These are phyloP conservation scores for Drosophila helvetica DNA, from an alignment of 2,888 invertebrate genomes.

Conservation along the genomic window DNA sequence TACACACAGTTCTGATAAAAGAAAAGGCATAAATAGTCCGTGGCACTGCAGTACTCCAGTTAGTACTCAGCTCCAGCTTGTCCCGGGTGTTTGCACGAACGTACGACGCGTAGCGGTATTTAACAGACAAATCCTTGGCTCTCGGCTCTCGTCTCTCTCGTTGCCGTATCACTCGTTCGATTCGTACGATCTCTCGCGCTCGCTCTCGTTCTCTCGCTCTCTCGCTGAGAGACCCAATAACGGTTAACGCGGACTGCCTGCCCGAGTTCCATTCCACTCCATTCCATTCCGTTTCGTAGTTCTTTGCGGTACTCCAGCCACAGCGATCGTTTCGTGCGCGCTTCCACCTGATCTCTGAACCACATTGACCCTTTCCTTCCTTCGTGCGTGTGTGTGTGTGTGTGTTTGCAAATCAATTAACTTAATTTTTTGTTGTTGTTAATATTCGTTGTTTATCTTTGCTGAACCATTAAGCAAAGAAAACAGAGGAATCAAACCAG, in stretches of 20 bases:
- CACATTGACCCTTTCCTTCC: background rate
- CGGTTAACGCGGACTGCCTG: constrained; percentile 1
- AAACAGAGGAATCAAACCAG: constrained; percentile 10
- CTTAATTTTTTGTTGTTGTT: constrained; percentile 12
- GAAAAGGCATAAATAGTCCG: constrained; percentile 67
- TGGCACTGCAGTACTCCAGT: constrained; percentile 26
- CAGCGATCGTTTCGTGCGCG: constrained; percentile 12
- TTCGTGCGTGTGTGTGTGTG: constrained; percentile 10
- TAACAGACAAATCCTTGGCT: constrained; percentile 23
- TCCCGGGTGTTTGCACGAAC: constrained; percentile 14
- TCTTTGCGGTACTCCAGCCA: background rate
- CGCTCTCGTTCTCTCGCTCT: constrained; percentile 7
- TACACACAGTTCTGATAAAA: constrained; percentile 35
- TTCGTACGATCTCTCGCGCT: constrained; percentile 9
- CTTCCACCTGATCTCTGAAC: background rate
- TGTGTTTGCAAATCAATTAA: constrained; percentile 18
- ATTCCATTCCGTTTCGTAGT: constrained; percentile 2
- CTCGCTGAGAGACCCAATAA: background rate
- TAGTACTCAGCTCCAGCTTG: constrained; percentile 50
- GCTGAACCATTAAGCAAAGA: constrained; percentile 11
- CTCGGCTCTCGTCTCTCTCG: constrained; percentile 16
- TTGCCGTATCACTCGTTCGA: background rate
- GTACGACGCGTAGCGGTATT: constrained; percentile 12
- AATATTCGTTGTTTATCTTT: constrained; percentile 16
- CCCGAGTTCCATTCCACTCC: background rate